Evolutionary conservation across 2,888 invertebrate species (phyloP), one percentile per base, ranked within the genome.

Genomic region (Dichetophora obliterata): DNA sequence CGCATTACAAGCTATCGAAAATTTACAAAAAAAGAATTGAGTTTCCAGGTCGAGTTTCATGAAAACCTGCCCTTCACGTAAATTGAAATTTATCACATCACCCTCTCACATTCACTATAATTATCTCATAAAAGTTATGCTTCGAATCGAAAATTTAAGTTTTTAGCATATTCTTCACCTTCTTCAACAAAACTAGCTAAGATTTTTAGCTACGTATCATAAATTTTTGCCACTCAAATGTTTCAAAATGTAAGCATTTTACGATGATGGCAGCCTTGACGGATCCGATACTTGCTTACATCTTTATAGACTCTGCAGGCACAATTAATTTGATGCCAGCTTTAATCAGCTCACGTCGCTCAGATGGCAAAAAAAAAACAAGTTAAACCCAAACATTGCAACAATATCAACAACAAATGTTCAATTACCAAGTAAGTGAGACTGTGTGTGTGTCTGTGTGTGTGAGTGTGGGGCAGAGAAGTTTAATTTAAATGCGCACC

Each of bases 351-450:
- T 59, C 27, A 61, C 57, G 71, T 71, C 71, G 43, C 34, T 37
- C 54, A 69, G 22, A n/a, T 37, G 70, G 54, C 70, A 57, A 70
- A 72, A 61, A 70, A 72, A 61, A 61, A 72, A 72, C 59, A 61
- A 48, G 48, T 59, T 59, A 72, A 71, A 57, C 66, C 11, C 22
- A 14, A 48, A 19, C 48, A 16, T n/a, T 16, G 31, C 34, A 16
- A 31, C 43, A 43, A 22, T 19, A 54, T 5, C 6, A 54, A 54
- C 8, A 22, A 54, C n/a, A 54, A 54, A 54, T 54, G 22, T 22
- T 22, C 54, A 22, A 54, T 54, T 54, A 54, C 54, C 54, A 54
- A 54, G 16, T 16, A 14, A 52, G 54, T 11, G 54, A n/a, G 54
- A 54, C 19, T 19, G 54, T 65, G n/a, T 27, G 65, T 16, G 65